Conservation (phyloP, 2,797 vertebrate species). For the Parauchenoglanis ngamensis region DNA sequence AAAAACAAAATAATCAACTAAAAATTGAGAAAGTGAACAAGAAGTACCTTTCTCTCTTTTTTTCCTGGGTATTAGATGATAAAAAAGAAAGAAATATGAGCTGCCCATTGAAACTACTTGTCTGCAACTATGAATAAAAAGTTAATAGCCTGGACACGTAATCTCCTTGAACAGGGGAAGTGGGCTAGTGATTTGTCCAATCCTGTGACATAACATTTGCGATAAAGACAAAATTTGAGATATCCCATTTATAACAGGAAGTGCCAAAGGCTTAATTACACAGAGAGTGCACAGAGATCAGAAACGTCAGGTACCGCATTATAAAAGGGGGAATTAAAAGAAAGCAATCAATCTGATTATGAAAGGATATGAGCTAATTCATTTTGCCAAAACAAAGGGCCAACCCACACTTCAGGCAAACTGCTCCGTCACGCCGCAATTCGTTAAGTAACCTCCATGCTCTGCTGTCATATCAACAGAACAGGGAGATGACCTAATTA, state of each 20-base stretch:
- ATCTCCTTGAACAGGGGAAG: not conserved
- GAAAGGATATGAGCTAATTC: constrained; percentile 5
- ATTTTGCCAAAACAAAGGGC: constrained; percentile 11
- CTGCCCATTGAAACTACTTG: not conserved
- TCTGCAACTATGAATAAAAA: not conserved
- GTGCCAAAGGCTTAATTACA: constrained; percentile 18
- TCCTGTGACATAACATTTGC: constrained; percentile 1
- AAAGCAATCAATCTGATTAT: constrained; percentile 18
- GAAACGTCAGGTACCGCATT: not conserved
- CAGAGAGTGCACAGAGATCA: not conserved
- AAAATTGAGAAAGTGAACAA: not conserved
- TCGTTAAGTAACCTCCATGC: not conserved
- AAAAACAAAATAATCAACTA: not conserved
- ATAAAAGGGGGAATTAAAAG: constrained; percentile 12
- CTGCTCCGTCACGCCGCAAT: not conserved
- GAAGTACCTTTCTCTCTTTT: too few relatives aligned
- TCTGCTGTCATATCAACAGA: constrained; percentile 14
- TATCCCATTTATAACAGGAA: not conserved
- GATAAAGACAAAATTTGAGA: constrained; percentile 4
- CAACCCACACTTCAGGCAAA: not conserved
- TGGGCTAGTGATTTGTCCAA: not conserved
- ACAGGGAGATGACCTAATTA: constrained; percentile 25
- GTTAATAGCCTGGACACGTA: not conserved
- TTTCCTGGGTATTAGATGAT: not conserved
- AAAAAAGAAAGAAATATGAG: not conserved